Conservation (phyloP, 2,888 invertebrate species). For the Leptinotarsa tumamoca region DNA sequence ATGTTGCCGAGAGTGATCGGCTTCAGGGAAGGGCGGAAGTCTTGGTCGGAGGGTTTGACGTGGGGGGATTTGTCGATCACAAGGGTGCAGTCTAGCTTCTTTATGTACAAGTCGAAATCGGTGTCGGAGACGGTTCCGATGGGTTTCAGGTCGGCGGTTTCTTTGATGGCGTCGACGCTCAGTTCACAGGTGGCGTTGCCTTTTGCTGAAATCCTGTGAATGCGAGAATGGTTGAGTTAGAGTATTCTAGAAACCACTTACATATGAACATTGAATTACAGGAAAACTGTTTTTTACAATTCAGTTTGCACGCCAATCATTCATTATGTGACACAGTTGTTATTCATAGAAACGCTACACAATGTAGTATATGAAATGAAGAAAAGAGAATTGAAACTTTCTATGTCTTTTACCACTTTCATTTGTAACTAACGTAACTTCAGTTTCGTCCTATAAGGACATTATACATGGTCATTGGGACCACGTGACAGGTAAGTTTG, state of each 20-base stretch:
- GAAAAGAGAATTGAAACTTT: too few relatives aligned
- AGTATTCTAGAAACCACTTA: too few relatives aligned
- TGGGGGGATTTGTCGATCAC: conserved; percentile 54
- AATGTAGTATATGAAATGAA: too few relatives aligned
- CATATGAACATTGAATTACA: background rate
- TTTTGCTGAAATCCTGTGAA: conserved; percentile 70
- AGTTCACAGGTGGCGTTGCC: conserved; percentile 75
- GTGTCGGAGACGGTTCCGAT: conserved; percentile 70
- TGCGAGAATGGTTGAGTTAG: background rate
- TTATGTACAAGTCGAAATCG: conserved; percentile 75
- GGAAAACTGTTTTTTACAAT: background rate
- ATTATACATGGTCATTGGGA: too few relatives aligned
- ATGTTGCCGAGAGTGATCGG: conserved; percentile 38
- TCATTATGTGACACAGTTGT: too few relatives aligned
- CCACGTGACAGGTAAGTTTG: too few relatives aligned
- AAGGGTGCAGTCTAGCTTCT: conserved; percentile 68
- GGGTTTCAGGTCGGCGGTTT: conserved; percentile 67
- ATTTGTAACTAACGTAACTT: too few relatives aligned
- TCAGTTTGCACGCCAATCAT: too few relatives aligned
- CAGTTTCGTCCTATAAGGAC: too few relatives aligned
- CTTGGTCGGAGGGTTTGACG: conserved; percentile 28
- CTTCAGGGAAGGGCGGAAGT: conserved; percentile 18
- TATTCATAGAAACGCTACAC: too few relatives aligned
- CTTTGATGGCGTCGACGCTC: conserved; percentile 67
- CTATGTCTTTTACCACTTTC: too few relatives aligned